Base-by-base conservation (phyloP, 2,797 vertebrate genomes). In the Mus minutoides region DNA sequence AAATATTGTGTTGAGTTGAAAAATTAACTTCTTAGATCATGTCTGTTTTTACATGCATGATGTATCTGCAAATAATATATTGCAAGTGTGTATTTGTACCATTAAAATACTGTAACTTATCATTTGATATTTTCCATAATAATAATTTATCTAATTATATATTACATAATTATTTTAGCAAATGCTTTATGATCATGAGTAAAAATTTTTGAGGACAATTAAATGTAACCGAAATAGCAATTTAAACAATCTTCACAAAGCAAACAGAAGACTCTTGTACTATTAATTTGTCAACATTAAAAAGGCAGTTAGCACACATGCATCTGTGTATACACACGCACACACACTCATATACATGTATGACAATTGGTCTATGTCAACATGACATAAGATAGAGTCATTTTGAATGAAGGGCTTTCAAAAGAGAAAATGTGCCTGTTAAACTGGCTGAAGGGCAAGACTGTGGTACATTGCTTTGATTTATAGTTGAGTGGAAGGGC, bases 261-360 rank as follows among this genome's bases (percentile, higher is more conserved):
- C 43, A 60, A 67, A 16, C 77, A 62, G 3, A 22, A 93, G 37
- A 75, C 4, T 54, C 3, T 78, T 71, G 71, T 49, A 69, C 8
- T 16, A 79, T n/a, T 67, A 82, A 77, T 88, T 64, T 93, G 9
- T 24, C n/a, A 37, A 5, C 54, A 90, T 40, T 78, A 95, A 91
- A 88, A 3, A 62, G 78, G 85, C 54, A 91, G 24, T 34, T 83
- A 69, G 31, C 75, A 14, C 24, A 43, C 6, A 58, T 40, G 2
- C 16, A 77, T 75, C 0, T 24, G 22, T 24, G 7, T 11, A 22
- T 54, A 2, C 26, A 31, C 11, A 31, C 6, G 62, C 29, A 67
- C 64, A 67, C 64, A 26, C 83, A 8, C 19, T 62, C 37, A 22
- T 62, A 3, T 17, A 43, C 26, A 62, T 62, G 5, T 11, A 79